phyloP scores from a whole-genome alignment of 2,888 invertebrate species.

The Drosophila pseudotalamancana region DNA sequence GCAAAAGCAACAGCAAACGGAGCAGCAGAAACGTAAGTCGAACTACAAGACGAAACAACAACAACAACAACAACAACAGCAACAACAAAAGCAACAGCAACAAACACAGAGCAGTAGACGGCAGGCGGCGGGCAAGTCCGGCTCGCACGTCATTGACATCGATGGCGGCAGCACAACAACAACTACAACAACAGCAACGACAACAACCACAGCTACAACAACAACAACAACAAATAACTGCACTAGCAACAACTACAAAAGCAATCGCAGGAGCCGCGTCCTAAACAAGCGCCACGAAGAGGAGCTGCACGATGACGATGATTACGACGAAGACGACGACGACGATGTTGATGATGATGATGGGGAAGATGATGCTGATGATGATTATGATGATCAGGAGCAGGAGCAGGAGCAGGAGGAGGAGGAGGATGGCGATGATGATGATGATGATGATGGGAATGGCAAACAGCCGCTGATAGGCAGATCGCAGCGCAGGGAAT shows the following conservation, averaged over 20 bases:
- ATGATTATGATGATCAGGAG: constrained; percentile 12
- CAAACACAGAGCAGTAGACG: constrained; percentile 62
- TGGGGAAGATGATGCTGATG: background rate
- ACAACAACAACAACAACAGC: constrained; percentile 51
- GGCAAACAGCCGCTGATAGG: background rate
- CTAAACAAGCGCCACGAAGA: constrained; percentile 25
- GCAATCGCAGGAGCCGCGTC: constrained; percentile 30
- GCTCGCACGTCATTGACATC: constrained; percentile 60
- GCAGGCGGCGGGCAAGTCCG: constrained; percentile 42
- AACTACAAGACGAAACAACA: constrained; percentile 69
- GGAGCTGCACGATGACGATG: constrained; percentile 25
- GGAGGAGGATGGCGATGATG: constrained; percentile 8
- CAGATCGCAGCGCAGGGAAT: constrained; percentile 16
- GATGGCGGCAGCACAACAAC: constrained; percentile 56
- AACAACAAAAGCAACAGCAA: constrained; percentile 42
- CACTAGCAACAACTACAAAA: constrained; percentile 24
- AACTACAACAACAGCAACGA: constrained; percentile 40
- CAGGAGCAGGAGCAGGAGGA: background rate
- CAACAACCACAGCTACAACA: constrained; percentile 18
- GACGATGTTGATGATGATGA: constrained; percentile 17
- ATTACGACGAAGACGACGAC: constrained; percentile 18
- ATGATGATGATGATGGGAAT: constrained; percentile 8
- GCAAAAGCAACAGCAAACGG: constrained; percentile 45
- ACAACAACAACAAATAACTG: constrained; percentile 29
- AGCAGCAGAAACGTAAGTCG: constrained; percentile 76